These are phyloP conservation scores for Acrobasis suavella DNA, from an alignment of 2,888 invertebrate species.

Conservation along the genomic window DNA sequence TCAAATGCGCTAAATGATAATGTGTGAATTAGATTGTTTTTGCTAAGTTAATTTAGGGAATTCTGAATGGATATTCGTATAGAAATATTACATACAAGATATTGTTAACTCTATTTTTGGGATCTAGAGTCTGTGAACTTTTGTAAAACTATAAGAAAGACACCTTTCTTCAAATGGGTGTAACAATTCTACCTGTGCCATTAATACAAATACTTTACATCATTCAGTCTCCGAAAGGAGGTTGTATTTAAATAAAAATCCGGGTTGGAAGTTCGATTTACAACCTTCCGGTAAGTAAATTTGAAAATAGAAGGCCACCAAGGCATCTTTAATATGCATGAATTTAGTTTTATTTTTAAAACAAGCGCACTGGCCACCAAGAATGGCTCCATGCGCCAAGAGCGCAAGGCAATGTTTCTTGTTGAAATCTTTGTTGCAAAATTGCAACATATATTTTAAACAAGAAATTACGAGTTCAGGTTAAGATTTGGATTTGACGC, in stretches of 20 bases:
- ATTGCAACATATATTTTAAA: no score
- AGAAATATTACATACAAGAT: not conserved
- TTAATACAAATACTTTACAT: not conserved
- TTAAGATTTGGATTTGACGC: no score
- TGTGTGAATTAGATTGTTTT: slow-evolving; percentile 10
- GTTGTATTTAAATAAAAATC: not conserved
- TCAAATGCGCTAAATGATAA: slow-evolving; percentile 5
- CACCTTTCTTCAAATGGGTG: not conserved
- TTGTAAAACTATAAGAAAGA: not conserved
- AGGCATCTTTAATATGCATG: no score
- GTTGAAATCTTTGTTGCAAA: no score
- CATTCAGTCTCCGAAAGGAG: no score
- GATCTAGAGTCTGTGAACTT: not conserved
- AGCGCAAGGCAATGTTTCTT: no score
- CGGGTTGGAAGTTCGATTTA: not conserved
- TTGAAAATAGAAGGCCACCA: no score
- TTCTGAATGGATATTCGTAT: not conserved
- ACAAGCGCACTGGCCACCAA: no score
- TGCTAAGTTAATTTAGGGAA: not conserved
- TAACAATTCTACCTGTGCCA: not conserved
- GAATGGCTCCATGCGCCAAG: no score
- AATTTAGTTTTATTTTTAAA: no score
- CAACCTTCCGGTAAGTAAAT: no score
- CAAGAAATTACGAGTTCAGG: no score
- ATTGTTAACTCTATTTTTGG: not conserved